Base-by-base conservation (phyloP, 2,888 invertebrate genomes). In the Poecilobothrus nobilitatus region DNA sequence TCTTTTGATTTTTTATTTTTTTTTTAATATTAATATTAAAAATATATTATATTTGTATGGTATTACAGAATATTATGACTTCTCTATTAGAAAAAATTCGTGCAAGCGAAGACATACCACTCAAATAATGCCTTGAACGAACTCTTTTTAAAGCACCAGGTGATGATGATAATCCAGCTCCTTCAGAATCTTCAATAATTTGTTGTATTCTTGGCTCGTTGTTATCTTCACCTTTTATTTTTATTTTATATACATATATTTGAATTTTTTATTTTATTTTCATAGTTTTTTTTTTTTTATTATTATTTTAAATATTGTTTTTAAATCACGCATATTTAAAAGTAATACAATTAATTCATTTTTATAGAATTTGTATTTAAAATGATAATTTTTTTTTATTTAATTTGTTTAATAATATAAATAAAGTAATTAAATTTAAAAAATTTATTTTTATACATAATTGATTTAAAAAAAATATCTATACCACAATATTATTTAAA, bases 61-160 rank as follows among this genome's bases (percentile, higher is more conserved):
- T 18, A n/a, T 53, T 12, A 37, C 37, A 37, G 37, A 37, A 5
- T 37, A 37, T 27, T 10, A 37, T 37, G 37, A 37, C 37, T 37
- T 37, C 37, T 37, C 37, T 37, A 37, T 37, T 37, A 37, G 10
- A 37, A 27, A 27, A 27, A 53, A 18, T 15, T 53, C 53, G 53
- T 53, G 53, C 53, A 53, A 53, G 53, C 53, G 53, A 12, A 70
- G 71, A 70, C 78, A 76, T 78, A 81, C 82, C 81, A 74, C 79
- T 82, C 71, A 82, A 76, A 76, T 82, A 82, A 74, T 82, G 82
- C 73, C 80, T 76, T 73, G 81, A 78, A 70, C 80, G 80, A 67
- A 76, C 73, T 68, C 80, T 78, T 74, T 79, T 81, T 62, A 80
- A 70, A 63, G 74, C 75, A 69, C 76, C 78, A n/a, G 74, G 76